These are phyloP conservation scores for Symphodus melops DNA, from an alignment of 2,113 vertebrate species.

Conservation along the genomic window DNA sequence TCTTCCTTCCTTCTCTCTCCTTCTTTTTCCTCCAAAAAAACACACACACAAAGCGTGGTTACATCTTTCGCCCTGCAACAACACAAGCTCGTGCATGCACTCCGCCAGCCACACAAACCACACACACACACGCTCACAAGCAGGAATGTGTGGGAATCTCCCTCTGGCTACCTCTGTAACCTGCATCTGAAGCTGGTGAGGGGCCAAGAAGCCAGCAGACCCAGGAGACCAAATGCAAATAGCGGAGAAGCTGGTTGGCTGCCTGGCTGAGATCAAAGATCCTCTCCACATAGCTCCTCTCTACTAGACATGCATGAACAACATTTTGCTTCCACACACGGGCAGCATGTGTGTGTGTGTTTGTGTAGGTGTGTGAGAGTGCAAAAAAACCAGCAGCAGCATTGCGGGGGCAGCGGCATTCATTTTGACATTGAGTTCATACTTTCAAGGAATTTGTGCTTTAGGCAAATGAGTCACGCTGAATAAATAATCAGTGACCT, in stretches of 20 bases:
- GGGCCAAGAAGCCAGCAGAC: constrained; percentile 74
- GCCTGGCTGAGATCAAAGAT: constrained; percentile 76
- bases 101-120: constrained; percentile 31
- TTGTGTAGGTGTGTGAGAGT: not conserved
- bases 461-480: constrained; percentile 66
- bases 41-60: constrained; percentile 23
- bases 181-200: constrained; percentile 76
- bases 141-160: constrained; percentile 81
- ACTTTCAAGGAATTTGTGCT: constrained; percentile 74
- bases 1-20: constrained; percentile 39
- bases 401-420: constrained; percentile 47
- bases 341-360: constrained; percentile 36
- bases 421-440: constrained; percentile 61
- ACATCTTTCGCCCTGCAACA: constrained; percentile 46
- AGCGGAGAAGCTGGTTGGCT: constrained; percentile 71
- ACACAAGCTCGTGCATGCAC: constrained; percentile 50
- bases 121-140: constrained; percentile 37
- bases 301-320: constrained; percentile 73
- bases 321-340: constrained; percentile 55
- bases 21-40: constrained; percentile 10
- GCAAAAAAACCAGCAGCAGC: constrained; percentile 21
- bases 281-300: constrained; percentile 67
- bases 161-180: constrained; percentile 79
- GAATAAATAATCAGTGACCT: constrained; percentile 59
- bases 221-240: constrained; percentile 75